Conservation (phyloP, 1,140 invertebrate genomes). For the Telenomus remus region DNA sequence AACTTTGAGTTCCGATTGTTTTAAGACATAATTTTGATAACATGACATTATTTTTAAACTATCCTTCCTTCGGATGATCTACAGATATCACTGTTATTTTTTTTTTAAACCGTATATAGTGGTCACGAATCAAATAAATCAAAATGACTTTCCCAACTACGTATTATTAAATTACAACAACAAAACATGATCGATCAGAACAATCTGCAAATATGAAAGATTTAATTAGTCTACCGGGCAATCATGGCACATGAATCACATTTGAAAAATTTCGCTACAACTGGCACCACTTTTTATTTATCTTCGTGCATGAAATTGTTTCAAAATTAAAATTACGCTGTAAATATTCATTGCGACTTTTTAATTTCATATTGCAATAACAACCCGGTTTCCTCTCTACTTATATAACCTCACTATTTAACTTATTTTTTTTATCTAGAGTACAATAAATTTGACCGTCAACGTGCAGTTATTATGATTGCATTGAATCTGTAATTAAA, state of each 20-base stretch:
- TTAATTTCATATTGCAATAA: conserved; percentile 16
- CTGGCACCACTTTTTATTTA: conserved; percentile 1
- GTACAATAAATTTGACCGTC: conserved; percentile 22
- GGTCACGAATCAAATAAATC: conserved; percentile 1
- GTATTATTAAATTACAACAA: conserved; percentile 12
- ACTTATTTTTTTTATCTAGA: conserved; percentile 27
- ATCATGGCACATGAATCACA: conserved; percentile 6
- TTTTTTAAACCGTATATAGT: not conserved
- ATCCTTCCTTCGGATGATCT: no score
- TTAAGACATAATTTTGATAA: no score
- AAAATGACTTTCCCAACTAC: no score
- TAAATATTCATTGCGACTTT: conserved; percentile 12
- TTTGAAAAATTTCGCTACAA: conserved; percentile 12
- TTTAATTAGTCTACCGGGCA: no score
- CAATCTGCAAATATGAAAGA: conserved; percentile 1
- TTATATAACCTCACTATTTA: conserved; percentile 7
- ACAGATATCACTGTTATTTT: not conserved
- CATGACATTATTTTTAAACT: no score
- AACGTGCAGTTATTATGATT: conserved; percentile 22
- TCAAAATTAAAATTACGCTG: conserved; percentile 10
- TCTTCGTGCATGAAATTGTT: conserved; percentile 5
- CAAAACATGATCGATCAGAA: conserved; percentile 16
- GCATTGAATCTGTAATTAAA: conserved; percentile 30
- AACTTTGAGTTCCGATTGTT: no score
- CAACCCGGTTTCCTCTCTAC: not conserved